Percentiles rank a stretch among this genome's conserved stretches.
phyloP scores from a whole-genome alignment of 2,888 invertebrate species.

The Amphiduros pacificus region DNA sequence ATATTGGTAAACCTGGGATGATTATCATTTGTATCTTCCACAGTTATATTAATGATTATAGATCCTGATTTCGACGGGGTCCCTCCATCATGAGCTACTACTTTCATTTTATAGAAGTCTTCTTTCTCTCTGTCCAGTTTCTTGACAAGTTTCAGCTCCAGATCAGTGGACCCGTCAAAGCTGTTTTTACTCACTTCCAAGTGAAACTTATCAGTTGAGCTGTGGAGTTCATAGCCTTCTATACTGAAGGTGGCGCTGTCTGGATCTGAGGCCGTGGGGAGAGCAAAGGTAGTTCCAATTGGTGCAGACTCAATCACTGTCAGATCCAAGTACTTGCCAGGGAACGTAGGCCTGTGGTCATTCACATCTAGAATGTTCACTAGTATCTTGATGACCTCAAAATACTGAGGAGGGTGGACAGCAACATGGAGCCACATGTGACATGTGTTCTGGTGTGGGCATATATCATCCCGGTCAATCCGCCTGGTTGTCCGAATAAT shows the following conservation, averaged over 20 bases:
- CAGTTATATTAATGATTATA: constrained; percentile 24
- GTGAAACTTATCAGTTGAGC: constrained; percentile 15
- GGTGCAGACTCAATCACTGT: constrained; percentile 26
- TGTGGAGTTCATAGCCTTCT: constrained; percentile 23
- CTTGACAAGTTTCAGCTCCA: constrained; percentile 24
- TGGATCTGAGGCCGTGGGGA: constrained; percentile 29
- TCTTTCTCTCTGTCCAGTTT: constrained; percentile 28
- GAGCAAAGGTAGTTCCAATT: constrained; percentile 15
- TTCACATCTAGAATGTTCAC: constrained; percentile 31
- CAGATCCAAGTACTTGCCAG: constrained; percentile 17
- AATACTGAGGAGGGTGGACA: constrained; percentile 23
- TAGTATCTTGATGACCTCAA: constrained; percentile 27
- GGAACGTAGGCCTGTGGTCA: constrained; percentile 32
- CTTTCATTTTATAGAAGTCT: constrained; percentile 69
- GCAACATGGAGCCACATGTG: constrained; percentile 26
- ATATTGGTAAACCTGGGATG: constrained; percentile 26
- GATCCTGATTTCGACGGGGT: constrained; percentile 60
- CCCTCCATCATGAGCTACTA: constrained; percentile 86
- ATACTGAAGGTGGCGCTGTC: constrained; percentile 25
- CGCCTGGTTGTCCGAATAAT: constrained; percentile 22
- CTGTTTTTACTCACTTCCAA: constrained; percentile 14
- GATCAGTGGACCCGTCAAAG: constrained; percentile 27
- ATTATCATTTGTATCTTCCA: constrained; percentile 31
- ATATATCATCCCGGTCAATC: constrained; percentile 32
- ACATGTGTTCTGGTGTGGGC: constrained; percentile 25